Evolutionary conservation across 1,140 invertebrate genomes (phyloP), one percentile per base, ranked within the genome.

Genomic region (Drosophila tristis): DNA sequence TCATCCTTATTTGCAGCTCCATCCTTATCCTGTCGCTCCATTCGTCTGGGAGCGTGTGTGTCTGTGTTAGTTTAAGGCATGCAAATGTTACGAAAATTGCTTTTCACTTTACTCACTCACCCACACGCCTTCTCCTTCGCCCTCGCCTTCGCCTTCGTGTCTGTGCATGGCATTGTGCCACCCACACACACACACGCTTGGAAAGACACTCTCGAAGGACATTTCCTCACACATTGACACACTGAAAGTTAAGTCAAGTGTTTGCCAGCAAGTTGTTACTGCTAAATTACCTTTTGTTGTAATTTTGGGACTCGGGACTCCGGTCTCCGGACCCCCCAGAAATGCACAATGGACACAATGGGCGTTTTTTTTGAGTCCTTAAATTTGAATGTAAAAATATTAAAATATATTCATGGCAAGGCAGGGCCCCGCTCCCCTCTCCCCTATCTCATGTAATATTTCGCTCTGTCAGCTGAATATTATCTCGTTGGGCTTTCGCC

Each of bases 31-130:
- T 64, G 50, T 42, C 49, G 64, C 50, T 73, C 43, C 58, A 23
- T 74, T 45, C 66, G 72, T 62, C 71, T 55, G 68, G 35, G 64
- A 65, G 43, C 54, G 58, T 47, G 55, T 74, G 74, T 60, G 59
- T 62, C 59, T 75, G 82, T 78, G 82, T 82, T 87, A 73, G 82
- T 86, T 81, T 78, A 86, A 75, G 82, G 71, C 82, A 86, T 87
- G 82, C 82, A 86, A 86, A 86, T 86, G 82, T 87, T 86, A 87
- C 82, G 82, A 86, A 86, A 87, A 86, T 86, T 86, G 82, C 82
- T 86, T 86, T 87, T 86, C 87, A 86, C 82, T 87, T 78, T 31
- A 7, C 6, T 7, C 29, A 7, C 29, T 2, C 29, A 6, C 5
- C 26, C 26, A 26, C 29, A 0, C 29, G 2, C 29, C 20, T 1